phyloP scores from a whole-genome alignment of 2,797 vertebrate species.

The Megalops cyprinoides region DNA sequence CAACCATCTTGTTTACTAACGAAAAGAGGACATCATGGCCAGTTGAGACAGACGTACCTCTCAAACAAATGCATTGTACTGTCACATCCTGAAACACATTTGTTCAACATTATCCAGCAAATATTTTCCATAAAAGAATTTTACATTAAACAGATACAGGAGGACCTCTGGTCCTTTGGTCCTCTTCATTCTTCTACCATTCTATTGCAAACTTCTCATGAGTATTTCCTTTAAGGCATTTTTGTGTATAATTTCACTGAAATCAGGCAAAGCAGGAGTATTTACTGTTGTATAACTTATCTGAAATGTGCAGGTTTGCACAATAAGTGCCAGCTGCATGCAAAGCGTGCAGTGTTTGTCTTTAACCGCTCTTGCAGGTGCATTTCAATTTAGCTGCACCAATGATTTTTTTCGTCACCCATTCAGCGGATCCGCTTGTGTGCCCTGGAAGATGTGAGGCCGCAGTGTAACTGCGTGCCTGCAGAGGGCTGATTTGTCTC shows the following conservation, averaged over 20 bases:
- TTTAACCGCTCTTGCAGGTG: neutral
- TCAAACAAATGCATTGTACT: neutral
- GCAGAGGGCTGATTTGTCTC: neutral
- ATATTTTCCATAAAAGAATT: too few species aligned
- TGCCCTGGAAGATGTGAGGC: neutral
- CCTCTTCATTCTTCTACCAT: too few species aligned
- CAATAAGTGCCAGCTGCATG: neutral
- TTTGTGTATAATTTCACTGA: too few species aligned
- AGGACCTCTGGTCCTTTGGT: too few species aligned
- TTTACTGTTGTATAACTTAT: neutral
- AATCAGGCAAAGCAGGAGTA: neutral
- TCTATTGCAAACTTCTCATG: too few species aligned
- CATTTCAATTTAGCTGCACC: neutral
- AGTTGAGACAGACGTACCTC: too few species aligned
- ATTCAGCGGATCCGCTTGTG: neutral
- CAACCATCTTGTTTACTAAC: too few species aligned
- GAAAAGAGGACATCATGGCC: too few species aligned
- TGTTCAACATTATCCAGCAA: neutral
- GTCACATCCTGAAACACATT: neutral
- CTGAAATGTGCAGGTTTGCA: neutral
- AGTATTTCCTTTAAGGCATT: too few species aligned
- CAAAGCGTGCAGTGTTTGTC: neutral
- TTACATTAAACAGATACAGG: too few species aligned
- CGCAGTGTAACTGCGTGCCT: neutral
- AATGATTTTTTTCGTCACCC: neutral